Conservation (phyloP, 1,140 invertebrate genomes). For the Drosophila orosa region DNA sequence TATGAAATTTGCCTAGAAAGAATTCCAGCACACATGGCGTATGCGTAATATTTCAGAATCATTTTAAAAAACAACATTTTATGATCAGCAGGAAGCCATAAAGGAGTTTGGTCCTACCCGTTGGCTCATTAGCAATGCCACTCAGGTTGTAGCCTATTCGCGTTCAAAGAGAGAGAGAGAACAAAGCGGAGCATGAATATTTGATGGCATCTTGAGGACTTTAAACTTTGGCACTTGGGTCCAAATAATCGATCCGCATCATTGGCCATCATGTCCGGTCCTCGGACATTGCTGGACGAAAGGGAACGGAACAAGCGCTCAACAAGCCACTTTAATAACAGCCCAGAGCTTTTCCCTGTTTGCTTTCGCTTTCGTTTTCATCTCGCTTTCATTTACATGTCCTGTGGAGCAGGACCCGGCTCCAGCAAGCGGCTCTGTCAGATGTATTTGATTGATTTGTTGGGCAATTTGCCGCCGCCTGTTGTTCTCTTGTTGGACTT, state of each 20-base stretch:
- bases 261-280: constrained; percentile 29
- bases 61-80: not conserved
- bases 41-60: constrained; percentile 4
- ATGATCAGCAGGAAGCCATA: constrained; percentile 8
- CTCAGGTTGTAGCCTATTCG: constrained; percentile 8
- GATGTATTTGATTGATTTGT: constrained; percentile 53
- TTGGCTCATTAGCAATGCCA: constrained; percentile 14
- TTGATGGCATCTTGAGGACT: constrained; percentile 25
- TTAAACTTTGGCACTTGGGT: constrained; percentile 31
- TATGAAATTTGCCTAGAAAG: constrained; percentile 17
- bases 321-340: constrained; percentile 41
- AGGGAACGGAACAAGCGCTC: constrained; percentile 1
- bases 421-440: constrained; percentile 26
- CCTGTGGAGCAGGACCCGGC: constrained; percentile 19
- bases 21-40: constrained; percentile 26
- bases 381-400: constrained; percentile 43
- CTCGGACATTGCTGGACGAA: not conserved
- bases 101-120: not conserved
- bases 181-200: constrained; percentile 15
- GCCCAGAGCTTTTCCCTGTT: constrained; percentile 18
- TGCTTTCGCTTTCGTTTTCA: constrained; percentile 20
- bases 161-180: not conserved
- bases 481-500: constrained; percentile 32
- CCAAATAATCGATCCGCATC: constrained; percentile 48
- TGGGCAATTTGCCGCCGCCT: constrained; percentile 48